A percentile compares a stretch with the other conserved stretches of the same genome.
Conservation (phyloP, 2,113 vertebrate species). For the Cervus canadensis region DNA sequence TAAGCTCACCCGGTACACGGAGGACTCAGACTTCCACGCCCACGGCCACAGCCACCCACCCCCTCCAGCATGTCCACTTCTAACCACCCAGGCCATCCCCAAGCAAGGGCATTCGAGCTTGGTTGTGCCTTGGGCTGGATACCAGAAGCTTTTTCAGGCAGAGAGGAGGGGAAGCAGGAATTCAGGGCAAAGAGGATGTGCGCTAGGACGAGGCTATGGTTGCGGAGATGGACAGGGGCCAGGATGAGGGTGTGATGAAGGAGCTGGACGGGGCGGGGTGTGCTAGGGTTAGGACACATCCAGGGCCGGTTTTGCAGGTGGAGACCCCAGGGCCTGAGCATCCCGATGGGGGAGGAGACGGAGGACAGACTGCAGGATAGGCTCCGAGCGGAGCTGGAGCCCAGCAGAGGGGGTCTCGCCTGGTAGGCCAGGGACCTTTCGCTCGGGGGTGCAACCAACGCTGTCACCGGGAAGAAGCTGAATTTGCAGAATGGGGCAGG, state of each 20-base stretch:
- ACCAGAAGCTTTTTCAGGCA: neutral
- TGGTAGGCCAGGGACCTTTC: neutral
- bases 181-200: neutral
- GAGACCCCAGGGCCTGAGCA: neutral
- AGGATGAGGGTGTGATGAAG: rapidly evolving
- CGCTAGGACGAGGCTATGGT: rapidly evolving
- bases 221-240: neutral
- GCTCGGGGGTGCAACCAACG: neutral
- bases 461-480: neutral
- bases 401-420: neutral
- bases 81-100: too few species aligned
- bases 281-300: neutral
- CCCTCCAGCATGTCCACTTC: neutral
- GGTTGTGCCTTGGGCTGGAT: neutral
- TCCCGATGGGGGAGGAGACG: rapidly evolving
- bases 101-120: neutral
- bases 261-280: neutral
- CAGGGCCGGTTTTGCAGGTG: neutral
- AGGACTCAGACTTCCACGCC: rapidly evolving
- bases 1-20: neutral
- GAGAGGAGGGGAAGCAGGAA: neutral
- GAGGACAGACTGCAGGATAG: neutral
- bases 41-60: neutral
- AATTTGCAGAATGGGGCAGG: neutral
- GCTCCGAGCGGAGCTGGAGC: neutral